These are phyloP conservation scores for Clivina fossor DNA, from an alignment of 2,888 invertebrate genomes.

Conservation along the genomic window DNA sequence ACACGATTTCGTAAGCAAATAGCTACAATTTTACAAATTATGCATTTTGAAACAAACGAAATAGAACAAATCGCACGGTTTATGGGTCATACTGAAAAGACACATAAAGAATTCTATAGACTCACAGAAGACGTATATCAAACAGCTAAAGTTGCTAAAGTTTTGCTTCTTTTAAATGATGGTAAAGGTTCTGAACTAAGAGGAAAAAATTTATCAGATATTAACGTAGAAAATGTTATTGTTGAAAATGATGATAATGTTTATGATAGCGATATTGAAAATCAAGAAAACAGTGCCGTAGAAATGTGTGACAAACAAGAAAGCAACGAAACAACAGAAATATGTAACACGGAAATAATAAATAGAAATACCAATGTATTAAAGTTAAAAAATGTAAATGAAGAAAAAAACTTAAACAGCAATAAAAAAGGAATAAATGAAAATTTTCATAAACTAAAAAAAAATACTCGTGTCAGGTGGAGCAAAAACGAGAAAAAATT, in stretches of 20 bases:
- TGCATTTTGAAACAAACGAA: constrained; percentile 37
- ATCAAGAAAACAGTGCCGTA: constrained; percentile 4
- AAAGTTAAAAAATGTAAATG: no score
- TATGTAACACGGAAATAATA: no score
- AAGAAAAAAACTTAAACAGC: no score
- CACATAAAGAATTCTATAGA: no score
- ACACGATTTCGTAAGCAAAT: constrained; percentile 37
- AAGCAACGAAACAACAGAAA: neutral
- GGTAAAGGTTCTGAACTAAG: constrained; percentile 17
- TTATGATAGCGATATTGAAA: no score
- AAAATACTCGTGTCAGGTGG: neutral
- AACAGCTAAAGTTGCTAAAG: no score
- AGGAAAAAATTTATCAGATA: constrained; percentile 17
- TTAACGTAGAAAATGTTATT: constrained; percentile 7
- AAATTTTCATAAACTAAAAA: no score
- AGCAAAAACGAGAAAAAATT: constrained; percentile 2
- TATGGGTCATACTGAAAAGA: no score
- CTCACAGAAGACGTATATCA: constrained; percentile 21
- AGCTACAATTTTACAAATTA: constrained; percentile 39
- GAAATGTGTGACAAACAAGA: neutral
- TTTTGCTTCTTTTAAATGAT: constrained; percentile 11
- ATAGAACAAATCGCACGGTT: constrained; percentile 41
- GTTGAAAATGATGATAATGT: no score
- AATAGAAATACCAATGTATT: no score
- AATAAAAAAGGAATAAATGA: no score